A percentile compares a stretch with the other conserved stretches of the same genome.
phyloP scores from a whole-genome alignment of 2,888 invertebrate genomes.

The Philhelius pedissequus region DNA sequence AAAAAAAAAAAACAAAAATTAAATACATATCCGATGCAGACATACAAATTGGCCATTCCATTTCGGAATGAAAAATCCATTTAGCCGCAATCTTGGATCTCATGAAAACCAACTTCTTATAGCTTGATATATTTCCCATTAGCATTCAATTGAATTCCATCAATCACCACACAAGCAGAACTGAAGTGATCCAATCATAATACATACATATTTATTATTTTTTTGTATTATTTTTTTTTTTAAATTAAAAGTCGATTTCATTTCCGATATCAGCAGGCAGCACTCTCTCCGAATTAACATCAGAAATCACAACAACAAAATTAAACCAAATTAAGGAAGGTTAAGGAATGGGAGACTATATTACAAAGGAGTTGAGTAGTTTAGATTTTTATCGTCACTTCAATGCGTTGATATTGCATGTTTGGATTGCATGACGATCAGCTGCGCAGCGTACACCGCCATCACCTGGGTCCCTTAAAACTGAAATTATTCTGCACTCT shows the following conservation, averaged over 20 bases:
- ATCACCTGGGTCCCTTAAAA: slow-evolving; percentile 18
- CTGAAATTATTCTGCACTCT: slow-evolving; percentile 11
- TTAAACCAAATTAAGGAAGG: slow-evolving; percentile 4
- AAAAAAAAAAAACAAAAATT: not conserved
- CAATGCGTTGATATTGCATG: slow-evolving; percentile 46
- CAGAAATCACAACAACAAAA: not conserved
- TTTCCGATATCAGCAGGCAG: slow-evolving; percentile 20
- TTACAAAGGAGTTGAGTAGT: slow-evolving; percentile 7
- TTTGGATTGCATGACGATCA: slow-evolving; percentile 39
- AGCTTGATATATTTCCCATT: slow-evolving; percentile 37
- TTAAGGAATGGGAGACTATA: not conserved
- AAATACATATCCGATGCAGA: not conserved
- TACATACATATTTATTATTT: slow-evolving; percentile 6
- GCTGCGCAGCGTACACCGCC: slow-evolving; percentile 2
- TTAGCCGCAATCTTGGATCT: slow-evolving; percentile 17
- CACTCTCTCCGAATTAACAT: slow-evolving; percentile 16
- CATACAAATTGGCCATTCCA: slow-evolving; percentile 24
- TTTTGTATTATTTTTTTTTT: not conserved
- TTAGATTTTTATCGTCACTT: slow-evolving; percentile 40
- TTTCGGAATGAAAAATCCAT: slow-evolving; percentile 10
- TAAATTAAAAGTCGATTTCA: slow-evolving; percentile 47
- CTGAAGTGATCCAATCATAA: slow-evolving; percentile 38
- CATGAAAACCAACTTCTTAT: slow-evolving; percentile 32
- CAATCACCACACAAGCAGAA: slow-evolving; percentile 55
- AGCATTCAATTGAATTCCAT: slow-evolving; percentile 47